phyloP scores from a whole-genome alignment of 2,888 invertebrate species.

The Lepidocyrtoides sp. region DNA sequence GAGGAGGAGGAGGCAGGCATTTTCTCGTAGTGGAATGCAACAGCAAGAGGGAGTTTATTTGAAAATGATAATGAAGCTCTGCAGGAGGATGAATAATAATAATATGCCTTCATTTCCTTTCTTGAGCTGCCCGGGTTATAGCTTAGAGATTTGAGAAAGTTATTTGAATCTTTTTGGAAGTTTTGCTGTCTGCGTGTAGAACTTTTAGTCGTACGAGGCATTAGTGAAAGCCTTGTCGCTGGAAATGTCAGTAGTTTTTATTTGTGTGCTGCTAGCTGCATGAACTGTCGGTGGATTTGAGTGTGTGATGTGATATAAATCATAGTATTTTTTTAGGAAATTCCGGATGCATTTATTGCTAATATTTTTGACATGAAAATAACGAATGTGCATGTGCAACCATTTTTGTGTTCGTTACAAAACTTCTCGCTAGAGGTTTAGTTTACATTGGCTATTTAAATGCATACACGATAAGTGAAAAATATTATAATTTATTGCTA shows the following conservation, averaged over 20 bases:
- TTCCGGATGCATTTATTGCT: neutral
- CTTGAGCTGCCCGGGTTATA: neutral
- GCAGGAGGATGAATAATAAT: neutral
- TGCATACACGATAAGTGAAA: too few species aligned
- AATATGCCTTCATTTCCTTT: neutral
- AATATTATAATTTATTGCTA: too few species aligned
- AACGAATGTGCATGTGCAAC: too few species aligned
- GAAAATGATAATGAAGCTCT: slow-evolving; percentile 1
- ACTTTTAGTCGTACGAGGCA: neutral
- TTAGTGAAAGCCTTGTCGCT: neutral
- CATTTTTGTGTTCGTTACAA: too few species aligned
- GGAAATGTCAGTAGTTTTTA: slow-evolving; percentile 15
- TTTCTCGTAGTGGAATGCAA: neutral
- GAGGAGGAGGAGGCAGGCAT: slow-evolving; percentile 9
- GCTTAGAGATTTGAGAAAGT: neutral
- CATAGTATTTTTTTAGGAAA: neutral
- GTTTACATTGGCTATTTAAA: too few species aligned
- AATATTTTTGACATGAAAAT: too few species aligned
- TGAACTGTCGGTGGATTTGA: neutral
- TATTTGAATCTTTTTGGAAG: neutral
- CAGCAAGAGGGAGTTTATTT: slow-evolving; percentile 37
- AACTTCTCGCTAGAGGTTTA: too few species aligned
- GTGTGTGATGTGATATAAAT: neutral
- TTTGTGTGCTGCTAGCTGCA: neutral
- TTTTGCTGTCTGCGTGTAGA: neutral